A percentile compares a stretch with the other conserved stretches of the same genome.
phyloP scores from a whole-genome alignment of 2,113 vertebrate genomes.

The Cololabis saira region DNA sequence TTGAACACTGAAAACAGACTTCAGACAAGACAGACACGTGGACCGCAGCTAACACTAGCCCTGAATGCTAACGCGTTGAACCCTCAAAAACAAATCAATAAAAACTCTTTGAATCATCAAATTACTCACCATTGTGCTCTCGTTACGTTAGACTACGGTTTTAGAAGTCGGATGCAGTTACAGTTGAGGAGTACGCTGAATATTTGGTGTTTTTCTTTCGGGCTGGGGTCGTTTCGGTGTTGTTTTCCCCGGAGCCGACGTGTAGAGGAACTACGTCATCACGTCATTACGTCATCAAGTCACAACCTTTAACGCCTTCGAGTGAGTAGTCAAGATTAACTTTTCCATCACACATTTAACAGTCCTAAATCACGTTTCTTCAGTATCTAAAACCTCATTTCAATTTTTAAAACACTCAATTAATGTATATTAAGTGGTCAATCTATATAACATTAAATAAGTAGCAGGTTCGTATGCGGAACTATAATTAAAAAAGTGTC shows the following conservation, averaged over 20 bases:
- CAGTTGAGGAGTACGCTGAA: neutral
- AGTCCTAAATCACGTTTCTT: neutral
- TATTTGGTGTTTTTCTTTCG: conserved; percentile 28
- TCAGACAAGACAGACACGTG: too few species aligned
- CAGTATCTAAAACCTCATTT: too few species aligned
- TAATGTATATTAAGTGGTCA: accelerated
- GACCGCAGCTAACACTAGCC: conserved; percentile 54
- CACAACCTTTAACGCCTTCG: too few species aligned
- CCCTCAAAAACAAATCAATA: neutral
- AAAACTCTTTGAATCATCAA: accelerated
- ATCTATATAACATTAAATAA: accelerated
- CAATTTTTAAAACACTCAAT: neutral
- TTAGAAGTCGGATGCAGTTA: neutral
- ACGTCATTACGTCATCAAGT: conserved; percentile 22
- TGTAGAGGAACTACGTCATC: conserved; percentile 73
- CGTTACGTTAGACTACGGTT: conserved; percentile 9
- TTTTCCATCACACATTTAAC: too few species aligned
- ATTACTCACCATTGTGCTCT: conserved; percentile 77
- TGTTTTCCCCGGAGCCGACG: conserved; percentile 66
- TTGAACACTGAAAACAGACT: too few species aligned
- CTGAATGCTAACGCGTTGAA: conserved; percentile 31
- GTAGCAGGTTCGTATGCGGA: neutral
- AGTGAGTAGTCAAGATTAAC: too few species aligned
- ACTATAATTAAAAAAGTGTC: neutral
- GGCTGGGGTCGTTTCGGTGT: conserved; percentile 64